These are phyloP conservation scores for Egretta garzetta DNA, from an alignment of 2,113 vertebrate species.

Conservation along the genomic window DNA sequence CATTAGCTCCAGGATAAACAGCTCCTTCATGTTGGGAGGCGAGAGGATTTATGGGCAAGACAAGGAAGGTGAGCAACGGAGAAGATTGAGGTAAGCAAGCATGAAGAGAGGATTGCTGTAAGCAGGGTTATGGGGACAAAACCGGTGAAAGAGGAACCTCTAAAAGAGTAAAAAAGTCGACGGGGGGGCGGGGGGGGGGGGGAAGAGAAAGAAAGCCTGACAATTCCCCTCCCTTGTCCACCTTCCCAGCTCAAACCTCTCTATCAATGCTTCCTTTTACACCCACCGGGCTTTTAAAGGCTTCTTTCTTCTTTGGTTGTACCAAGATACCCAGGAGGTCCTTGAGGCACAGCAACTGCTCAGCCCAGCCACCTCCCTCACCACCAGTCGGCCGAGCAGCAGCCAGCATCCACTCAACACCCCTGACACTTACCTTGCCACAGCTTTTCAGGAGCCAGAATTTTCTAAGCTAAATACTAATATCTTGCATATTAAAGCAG, in stretches of 20 bases:
- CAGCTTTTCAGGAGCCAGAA: background rate
- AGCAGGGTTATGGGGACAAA: background rate
- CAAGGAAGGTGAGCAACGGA: background rate
- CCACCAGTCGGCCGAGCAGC: background rate
- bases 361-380: background rate
- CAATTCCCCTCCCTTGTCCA: background rate
- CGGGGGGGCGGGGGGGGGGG: too few species aligned
- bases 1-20: constrained; percentile 16
- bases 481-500: background rate
- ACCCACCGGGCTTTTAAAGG: background rate
- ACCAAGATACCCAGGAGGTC: background rate
- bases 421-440: background rate
- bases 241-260: background rate
- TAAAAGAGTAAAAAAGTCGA: too few species aligned
- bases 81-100: background rate
- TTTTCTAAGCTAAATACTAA: background rate
- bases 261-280: background rate
- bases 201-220: background rate
- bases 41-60: background rate
- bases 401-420: background rate
- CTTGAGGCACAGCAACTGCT: accelerated
- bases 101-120: background rate
- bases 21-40: background rate
- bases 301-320: background rate
- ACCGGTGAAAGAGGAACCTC: background rate